Conservation (phyloP, 92 coral and sea anemone species). For the Heteractis magnifica region DNA sequence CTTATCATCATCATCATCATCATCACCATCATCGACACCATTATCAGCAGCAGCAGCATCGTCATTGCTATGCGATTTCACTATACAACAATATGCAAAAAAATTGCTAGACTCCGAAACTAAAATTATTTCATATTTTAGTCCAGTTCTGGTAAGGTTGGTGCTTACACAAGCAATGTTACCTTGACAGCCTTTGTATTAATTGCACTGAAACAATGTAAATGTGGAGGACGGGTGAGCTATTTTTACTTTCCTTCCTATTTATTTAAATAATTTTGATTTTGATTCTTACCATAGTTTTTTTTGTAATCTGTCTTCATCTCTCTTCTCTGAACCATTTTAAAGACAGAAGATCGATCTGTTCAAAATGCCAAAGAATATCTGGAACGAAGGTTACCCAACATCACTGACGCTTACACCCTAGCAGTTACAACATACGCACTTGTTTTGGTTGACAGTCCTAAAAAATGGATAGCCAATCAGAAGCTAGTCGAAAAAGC, state of each 20-base stretch:
- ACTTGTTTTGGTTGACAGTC: conserved; percentile 59
- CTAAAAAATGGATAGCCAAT: conserved; percentile 1
- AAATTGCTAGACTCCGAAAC: no score
- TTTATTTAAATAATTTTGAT: no score
- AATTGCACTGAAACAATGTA: conserved; percentile 74
- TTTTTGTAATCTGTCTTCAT: neutral
- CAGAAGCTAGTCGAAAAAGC: neutral
- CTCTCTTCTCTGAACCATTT: conserved; percentile 11
- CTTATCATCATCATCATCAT: no score
- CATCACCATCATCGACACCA: no score
- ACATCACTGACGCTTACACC: conserved; percentile 72
- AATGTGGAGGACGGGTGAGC: conserved; percentile 50
- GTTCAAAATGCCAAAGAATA: conserved; percentile 53
- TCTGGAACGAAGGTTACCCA: conserved; percentile 20
- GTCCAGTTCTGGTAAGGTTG: conserved; percentile 45
- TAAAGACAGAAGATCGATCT: conserved; percentile 1
- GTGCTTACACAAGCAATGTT: conserved; percentile 54
- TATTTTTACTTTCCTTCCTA: neutral
- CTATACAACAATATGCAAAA: no score
- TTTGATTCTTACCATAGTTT: no score
- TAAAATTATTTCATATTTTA: no score
- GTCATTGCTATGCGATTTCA: no score
- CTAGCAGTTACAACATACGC: conserved; percentile 76
- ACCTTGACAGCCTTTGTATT: conserved; percentile 80
- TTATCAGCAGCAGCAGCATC: no score